Percentiles rank a stretch among this genome's conserved stretches.
Evolutionary conservation across 1,140 invertebrate species (phyloP).

Genomic region (Bombus pyrosoma): DNA sequence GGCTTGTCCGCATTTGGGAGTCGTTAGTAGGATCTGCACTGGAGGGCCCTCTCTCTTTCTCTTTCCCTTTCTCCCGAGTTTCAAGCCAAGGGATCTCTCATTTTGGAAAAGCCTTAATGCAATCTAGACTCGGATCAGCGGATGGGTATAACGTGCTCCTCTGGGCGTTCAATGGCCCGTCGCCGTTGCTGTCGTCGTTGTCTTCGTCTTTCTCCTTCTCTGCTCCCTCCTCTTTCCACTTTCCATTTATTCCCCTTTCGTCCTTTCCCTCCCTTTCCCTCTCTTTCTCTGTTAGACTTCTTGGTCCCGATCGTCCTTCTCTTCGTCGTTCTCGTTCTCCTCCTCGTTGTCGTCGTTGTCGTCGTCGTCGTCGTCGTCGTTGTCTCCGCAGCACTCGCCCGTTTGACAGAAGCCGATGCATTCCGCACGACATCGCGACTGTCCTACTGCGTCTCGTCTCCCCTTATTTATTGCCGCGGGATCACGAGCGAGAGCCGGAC

Average conservation of each 20-base stretch:
- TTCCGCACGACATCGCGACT: constrained; percentile 79
- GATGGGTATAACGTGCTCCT: constrained; percentile 54
- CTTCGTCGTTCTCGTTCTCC: constrained; percentile 13
- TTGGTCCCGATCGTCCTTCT: constrained; percentile 32
- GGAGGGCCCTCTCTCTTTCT: constrained; percentile 4
- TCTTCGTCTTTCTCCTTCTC: constrained; percentile 6
- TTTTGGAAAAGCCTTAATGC: constrained; percentile 73
- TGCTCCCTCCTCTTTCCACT: neutral
- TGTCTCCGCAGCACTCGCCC: constrained; percentile 56
- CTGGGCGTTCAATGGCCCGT: constrained; percentile 58
- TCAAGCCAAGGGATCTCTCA: constrained; percentile 59
- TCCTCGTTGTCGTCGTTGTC: constrained; percentile 47
- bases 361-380: neutral
- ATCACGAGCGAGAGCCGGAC: constrained; percentile 63
- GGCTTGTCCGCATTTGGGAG: constrained; percentile 63
- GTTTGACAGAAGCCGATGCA: constrained; percentile 78
- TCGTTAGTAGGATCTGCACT: constrained; percentile 54
- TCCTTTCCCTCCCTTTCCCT: neutral
- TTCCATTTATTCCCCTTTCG: no score
- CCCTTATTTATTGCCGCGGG: constrained; percentile 79
- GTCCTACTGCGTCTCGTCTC: constrained; percentile 76
- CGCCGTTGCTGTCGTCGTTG: constrained; percentile 19
- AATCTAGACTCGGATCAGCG: constrained; percentile 69
- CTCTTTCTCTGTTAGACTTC: neutral
- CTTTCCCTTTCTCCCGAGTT: constrained; percentile 14